Evolutionary conservation across 2,113 vertebrate species (phyloP), one percentile per base, ranked within the genome.

Genomic region (Xiphias gladius): DNA sequence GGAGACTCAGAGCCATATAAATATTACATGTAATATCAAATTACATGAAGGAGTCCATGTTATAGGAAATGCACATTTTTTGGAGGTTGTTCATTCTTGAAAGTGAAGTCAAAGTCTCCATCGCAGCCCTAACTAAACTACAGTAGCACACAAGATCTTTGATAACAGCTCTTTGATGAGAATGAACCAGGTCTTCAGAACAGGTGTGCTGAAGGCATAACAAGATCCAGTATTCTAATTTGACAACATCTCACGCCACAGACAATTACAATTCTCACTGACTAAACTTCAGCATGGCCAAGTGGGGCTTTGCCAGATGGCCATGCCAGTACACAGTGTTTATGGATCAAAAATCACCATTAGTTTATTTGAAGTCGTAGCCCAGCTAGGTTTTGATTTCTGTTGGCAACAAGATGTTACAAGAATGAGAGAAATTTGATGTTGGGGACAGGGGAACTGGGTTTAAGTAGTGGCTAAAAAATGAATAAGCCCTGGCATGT

Each of bases 281-380:
- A 80, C 73, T 79, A 75, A 80, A 80, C 75, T 66, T 81, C 66
- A 75, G 26, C 74, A n/a, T 30, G 68, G 73, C 84, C 70, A 79
- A 86, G 67, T 87, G 84, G 24, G 76, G 50, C 73, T 83, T 50
- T 78, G 37, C 89, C 90, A 91, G 87, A 91, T 90, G 91, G 73
- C 86, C 79, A 35, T n/a, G n/a, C n/a, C n/a, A n/a, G 43, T 26
- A 43, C 75, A 85, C 13, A 22, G 70, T 76, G 62, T 87, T 85
- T 88, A 86, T 12, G 62, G 73, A 52, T 88, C 76, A 86, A 89
- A 91, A 89, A 86, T 58, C 79, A 74, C 83, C 75, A 87, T 90
- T 90, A 88, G 82, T 57, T 89, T 76, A 80, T 88, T 86, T 87
- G 71, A 85, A 86, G 74, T 73, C 32, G 24, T 10, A 2, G 37